A percentile compares a stretch with the other conserved stretches of the same genome.
Evolutionary conservation across 2,797 vertebrate species (phyloP).

Genomic region (Oryzias sinensis): DNA sequence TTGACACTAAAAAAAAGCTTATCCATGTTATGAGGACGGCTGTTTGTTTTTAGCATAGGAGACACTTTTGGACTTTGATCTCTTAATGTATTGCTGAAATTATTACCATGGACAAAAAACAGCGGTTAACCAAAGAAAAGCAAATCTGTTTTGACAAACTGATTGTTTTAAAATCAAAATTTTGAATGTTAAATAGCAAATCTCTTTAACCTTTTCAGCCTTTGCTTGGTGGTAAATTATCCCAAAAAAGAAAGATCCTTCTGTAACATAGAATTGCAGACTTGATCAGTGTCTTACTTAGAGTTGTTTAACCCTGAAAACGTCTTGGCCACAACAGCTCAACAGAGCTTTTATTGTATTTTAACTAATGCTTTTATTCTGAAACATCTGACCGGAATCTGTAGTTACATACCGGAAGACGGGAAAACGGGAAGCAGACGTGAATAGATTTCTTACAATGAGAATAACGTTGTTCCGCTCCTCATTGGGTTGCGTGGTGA

Average conservation of each 20-base stretch:
- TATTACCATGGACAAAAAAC: constrained; percentile 11
- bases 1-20: constrained; percentile 18
- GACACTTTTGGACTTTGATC: constrained; percentile 68
- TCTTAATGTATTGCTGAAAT: constrained; percentile 39
- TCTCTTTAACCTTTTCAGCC: no score
- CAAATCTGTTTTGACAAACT: neutral
- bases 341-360: no score
- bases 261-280: no score
- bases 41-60: constrained; percentile 60
- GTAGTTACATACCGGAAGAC: rapidly evolving
- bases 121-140: constrained; percentile 8
- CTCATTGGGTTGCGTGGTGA: constrained; percentile 26
- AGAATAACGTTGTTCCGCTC: constrained; percentile 32
- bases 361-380: constrained; percentile 34
- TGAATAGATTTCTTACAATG: constrained; percentile 52
- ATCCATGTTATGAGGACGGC: constrained; percentile 28
- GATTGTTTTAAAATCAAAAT: no score
- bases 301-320: no score
- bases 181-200: no score
- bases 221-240: no score
- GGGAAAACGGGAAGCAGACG: constrained; percentile 53
- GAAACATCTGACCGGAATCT: constrained; percentile 20
- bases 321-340: neutral
- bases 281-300: no score
- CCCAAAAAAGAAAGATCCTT: no score